Percentiles rank a stretch among this genome's conserved stretches.
Conservation (phyloP, 1,140 invertebrate genomes). For the Apis cerana region DNA sequence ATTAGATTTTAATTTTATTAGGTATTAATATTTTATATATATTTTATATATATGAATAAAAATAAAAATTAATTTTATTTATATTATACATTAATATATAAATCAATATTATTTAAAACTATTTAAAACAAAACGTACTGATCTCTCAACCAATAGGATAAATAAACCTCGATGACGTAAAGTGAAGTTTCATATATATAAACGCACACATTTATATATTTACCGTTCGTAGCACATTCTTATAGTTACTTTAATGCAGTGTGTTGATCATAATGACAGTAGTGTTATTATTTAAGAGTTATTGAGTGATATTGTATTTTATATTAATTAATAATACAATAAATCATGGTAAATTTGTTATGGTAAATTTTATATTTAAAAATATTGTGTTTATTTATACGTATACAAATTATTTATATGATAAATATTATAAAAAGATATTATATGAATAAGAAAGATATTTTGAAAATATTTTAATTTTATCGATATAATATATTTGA, state of each 20-base stretch:
- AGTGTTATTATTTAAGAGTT: background rate
- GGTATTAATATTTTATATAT: background rate
- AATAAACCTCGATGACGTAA: slow-evolving; percentile 9
- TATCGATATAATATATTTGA: too few species aligned
- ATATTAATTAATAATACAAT: background rate
- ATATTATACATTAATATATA: background rate
- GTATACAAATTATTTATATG: background rate
- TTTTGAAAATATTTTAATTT: too few species aligned
- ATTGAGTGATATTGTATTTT: background rate
- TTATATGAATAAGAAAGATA: too few species aligned
- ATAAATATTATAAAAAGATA: background rate
- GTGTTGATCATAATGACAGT: background rate
- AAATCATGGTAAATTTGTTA: background rate
- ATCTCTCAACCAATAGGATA: slow-evolving; percentile 1
- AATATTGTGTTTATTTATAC: background rate
- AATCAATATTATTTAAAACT: background rate
- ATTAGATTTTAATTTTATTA: background rate
- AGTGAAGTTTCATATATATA: background rate
- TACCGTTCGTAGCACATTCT: background rate
- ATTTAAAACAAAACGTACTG: background rate
- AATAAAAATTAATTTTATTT: background rate
- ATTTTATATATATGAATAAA: too few species aligned
- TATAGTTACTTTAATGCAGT: background rate
- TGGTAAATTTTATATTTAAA: too few species aligned
- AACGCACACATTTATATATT: background rate